Base-by-base conservation (phyloP, 1,140 invertebrate species). In the Hetaerina americana region DNA sequence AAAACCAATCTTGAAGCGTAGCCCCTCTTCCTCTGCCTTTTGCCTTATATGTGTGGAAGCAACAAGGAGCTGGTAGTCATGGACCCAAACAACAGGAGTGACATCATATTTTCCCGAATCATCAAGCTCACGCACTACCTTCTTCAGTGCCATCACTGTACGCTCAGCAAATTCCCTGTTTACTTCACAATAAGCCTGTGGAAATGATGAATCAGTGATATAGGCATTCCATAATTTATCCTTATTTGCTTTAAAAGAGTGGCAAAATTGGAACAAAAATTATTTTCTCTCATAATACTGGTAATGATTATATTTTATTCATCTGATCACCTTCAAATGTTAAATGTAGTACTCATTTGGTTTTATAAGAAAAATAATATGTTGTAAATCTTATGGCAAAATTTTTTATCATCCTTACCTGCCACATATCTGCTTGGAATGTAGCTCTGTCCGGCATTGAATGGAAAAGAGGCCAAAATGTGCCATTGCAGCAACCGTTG, bases 1-100 rank as follows among this genome's bases (percentile, higher is more conserved):
- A 82, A 95, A 96, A 15, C 91, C 92, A 70, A 96, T 81, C 78
- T 94, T 93, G 75, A 90, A 89, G 71, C 85, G 85, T 5, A 94
- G 83, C 69, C 88, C 86, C 76, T 90, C 89, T 75, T 94, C 91
- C 75, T 94, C 92, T 12, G 89, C 90, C 5, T 85, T 84, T 83
- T 89, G 90, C 78, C 93, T 84, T 28, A 96, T 90, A 87, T 90
- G 92, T 78, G 92, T 94, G n/a, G 93, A 90, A 2, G 91, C 90
- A 72, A 94, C 80, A 91, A 95, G 94, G 5, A 96, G 82, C 77
- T 96, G 94, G 80, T 96, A 96, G 79, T 96, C 94, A 76, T 96
- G 93, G 22, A 96, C 87, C 94, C 93, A 96, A 0, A 96, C 87
- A 24, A 96, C 84, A 0, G 93, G 92, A 0, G 83, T 84, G 12